Evolutionary conservation across 2,113 vertebrate genomes (phyloP).

Genomic region (Xyliphius kryptos): DNA sequence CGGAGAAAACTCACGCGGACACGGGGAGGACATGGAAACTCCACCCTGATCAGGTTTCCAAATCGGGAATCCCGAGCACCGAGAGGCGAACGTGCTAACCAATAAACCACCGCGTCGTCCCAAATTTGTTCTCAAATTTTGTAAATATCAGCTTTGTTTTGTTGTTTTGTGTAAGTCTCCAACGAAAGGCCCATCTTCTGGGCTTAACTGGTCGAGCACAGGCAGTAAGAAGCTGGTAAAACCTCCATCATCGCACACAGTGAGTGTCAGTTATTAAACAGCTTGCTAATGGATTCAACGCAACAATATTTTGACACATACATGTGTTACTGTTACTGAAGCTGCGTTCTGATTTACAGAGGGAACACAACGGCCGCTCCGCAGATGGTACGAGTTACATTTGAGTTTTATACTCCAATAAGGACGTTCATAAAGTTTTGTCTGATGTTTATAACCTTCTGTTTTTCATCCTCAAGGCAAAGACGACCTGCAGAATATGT

Average conservation of each 20-base stretch:
- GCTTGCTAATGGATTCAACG: neutral
- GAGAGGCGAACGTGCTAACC: too few relatives aligned
- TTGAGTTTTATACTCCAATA: conserved; percentile 2
- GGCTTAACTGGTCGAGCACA: neutral
- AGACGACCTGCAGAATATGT: conserved; percentile 64
- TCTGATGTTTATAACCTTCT: conserved; percentile 9
- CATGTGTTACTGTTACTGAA: neutral
- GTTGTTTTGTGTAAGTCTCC: conserved; percentile 16
- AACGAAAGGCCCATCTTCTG: conserved; percentile 9
- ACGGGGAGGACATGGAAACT: too few relatives aligned
- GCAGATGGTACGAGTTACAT: conserved; percentile 25
- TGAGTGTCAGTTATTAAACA: conserved; percentile 13
- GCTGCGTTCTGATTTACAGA: conserved; percentile 41
- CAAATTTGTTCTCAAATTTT: too few relatives aligned
- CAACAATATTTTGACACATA: too few relatives aligned
- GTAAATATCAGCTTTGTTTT: neutral
- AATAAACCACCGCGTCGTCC: too few relatives aligned
- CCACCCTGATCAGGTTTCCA: too few relatives aligned
- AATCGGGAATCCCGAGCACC: too few relatives aligned
- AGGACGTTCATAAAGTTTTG: neutral
- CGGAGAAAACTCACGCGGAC: too few relatives aligned
- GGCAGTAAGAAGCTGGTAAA: conserved; percentile 11
- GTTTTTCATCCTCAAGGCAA: conserved; percentile 63
- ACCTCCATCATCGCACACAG: neutral
- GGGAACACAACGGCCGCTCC: conserved; percentile 16